Percentiles rank a stretch among this genome's conserved stretches.
phyloP scores from a whole-genome alignment of 2,797 vertebrate species.

The Lemur catta region DNA sequence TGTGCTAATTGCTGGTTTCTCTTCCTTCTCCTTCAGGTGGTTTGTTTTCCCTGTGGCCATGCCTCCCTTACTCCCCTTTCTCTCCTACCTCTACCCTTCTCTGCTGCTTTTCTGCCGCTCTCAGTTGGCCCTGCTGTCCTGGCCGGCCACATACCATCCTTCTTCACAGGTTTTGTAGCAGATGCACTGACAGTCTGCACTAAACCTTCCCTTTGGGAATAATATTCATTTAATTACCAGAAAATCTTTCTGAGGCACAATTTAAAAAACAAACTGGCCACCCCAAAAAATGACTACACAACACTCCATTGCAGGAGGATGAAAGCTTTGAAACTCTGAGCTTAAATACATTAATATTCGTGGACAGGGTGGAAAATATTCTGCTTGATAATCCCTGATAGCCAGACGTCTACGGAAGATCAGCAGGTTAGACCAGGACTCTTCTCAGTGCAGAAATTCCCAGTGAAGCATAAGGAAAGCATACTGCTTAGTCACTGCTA shows the following conservation, averaged over 20 bases:
- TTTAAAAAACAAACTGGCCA: neutral
- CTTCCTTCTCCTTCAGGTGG: conserved; percentile 6
- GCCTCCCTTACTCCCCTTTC: neutral
- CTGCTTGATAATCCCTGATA: neutral
- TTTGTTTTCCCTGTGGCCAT: neutral
- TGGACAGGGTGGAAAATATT: neutral
- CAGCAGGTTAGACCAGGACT: neutral
- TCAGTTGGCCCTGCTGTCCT: neutral
- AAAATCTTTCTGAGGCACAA: neutral
- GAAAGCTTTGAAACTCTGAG: neutral
- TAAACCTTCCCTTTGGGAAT: neutral
- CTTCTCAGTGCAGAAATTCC: neutral
- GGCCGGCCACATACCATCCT: neutral
- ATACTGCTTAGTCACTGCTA: conserved; percentile 33
- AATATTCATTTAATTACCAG: neutral
- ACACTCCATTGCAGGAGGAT: neutral
- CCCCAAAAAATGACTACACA: neutral
- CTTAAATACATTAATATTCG: neutral
- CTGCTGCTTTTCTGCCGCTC: neutral
- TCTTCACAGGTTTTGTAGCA: neutral
- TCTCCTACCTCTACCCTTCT: neutral
- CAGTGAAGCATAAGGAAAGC: neutral
- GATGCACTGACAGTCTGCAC: neutral
- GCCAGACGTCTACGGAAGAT: neutral
- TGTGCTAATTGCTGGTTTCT: neutral